These are phyloP conservation scores for Plusia festucae DNA, from an alignment of 2,888 invertebrate genomes.

Conservation along the genomic window DNA sequence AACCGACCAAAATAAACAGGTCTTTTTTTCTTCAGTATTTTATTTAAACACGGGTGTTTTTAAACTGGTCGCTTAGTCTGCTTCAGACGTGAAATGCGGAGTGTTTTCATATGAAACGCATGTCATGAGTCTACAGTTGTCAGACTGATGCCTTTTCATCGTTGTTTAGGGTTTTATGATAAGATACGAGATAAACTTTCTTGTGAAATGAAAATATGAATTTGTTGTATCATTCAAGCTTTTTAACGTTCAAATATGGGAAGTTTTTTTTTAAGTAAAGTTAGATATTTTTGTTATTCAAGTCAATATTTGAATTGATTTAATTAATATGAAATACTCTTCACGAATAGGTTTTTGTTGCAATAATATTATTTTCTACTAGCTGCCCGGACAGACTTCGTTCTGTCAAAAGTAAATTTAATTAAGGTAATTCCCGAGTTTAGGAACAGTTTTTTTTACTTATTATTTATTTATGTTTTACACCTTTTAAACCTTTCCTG, in stretches of 20 bases:
- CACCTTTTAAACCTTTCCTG: too few species aligned
- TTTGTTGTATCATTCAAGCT: conserved; percentile 3
- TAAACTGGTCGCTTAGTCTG: conserved; percentile 75
- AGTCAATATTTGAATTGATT: too few species aligned
- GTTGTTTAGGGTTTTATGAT: conserved; percentile 48
- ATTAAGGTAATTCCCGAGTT: too few species aligned
- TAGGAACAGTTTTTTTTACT: too few species aligned
- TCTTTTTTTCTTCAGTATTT: conserved; percentile 56
- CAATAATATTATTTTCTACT: too few species aligned
- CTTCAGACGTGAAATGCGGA: conserved; percentile 76
- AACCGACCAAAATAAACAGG: conserved; percentile 67
- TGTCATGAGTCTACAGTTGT: conserved; percentile 76
- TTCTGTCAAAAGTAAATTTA: too few species aligned
- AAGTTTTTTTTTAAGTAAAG: too few species aligned
- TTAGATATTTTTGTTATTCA: too few species aligned
- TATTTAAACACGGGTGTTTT: conserved; percentile 58
- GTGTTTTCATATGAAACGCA: conserved; percentile 74
- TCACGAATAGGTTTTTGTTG: too few species aligned
- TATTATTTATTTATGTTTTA: too few species aligned
- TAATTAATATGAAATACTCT: too few species aligned
- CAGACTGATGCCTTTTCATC: conserved; percentile 73
- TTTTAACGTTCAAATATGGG: neutral
- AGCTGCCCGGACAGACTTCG: too few species aligned
- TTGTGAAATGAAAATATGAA: neutral
- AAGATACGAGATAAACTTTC: conserved; percentile 5